phyloP scores from a whole-genome alignment of 2,888 invertebrate species.

The Caenorhabditis sp. region DNA sequence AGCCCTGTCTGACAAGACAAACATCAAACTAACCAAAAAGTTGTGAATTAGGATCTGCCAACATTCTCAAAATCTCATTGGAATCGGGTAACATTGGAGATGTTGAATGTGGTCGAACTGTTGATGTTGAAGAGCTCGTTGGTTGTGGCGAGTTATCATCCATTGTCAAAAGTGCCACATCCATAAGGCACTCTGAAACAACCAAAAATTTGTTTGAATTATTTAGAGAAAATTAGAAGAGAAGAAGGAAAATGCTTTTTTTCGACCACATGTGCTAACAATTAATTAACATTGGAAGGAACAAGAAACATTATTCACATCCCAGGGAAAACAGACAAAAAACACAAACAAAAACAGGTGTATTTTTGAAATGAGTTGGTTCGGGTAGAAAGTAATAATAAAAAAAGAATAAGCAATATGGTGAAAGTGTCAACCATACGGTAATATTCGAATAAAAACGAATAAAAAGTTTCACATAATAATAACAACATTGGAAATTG shows the following conservation, averaged over 20 bases:
- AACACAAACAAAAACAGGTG: too few species aligned
- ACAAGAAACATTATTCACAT: not conserved
- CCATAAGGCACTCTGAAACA: constrained; percentile 12
- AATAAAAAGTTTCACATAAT: not conserved
- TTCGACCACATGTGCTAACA: constrained; percentile 45
- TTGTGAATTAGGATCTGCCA: constrained; percentile 24
- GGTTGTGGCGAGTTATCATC: constrained; percentile 13
- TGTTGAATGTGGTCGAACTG: not conserved
- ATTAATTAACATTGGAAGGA: constrained; percentile 32
- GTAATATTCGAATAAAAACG: not conserved
- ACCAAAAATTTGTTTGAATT: not conserved
- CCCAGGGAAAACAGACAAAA: not conserved
- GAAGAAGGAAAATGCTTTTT: too few species aligned
- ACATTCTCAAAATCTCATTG: constrained; percentile 27
- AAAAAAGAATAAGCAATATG: too few species aligned
- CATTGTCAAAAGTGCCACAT: constrained; percentile 41
- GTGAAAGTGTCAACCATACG: too few species aligned
- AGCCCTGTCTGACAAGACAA: not conserved
- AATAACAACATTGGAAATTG: not conserved
- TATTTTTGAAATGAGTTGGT: too few species aligned
- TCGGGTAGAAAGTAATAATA: too few species aligned
- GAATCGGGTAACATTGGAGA: not conserved
- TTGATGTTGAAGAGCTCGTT: not conserved
- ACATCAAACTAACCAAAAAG: constrained; percentile 21
- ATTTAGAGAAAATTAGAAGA: constrained; percentile 3